Evolutionary conservation across 2,888 invertebrate genomes (phyloP), one percentile per base, ranked within the genome.

Genomic region (Dicyrtomina minuta): DNA sequence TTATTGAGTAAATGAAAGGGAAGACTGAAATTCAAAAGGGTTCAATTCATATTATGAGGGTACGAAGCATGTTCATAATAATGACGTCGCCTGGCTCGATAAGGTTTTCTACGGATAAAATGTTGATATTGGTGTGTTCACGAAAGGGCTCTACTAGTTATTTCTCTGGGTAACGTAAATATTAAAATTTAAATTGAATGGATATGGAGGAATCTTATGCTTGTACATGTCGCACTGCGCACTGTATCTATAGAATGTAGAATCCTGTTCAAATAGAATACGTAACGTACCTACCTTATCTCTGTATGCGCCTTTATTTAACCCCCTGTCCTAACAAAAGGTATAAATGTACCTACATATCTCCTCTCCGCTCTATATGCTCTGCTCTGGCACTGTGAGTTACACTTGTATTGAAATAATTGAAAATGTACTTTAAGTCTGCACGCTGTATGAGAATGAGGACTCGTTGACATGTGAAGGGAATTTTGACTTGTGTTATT

Each of bases 401-500:
- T 8, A 33, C 33, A 33, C 33, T 33, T 33, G 33, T 33, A 33
- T 33, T 33, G 33, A 33, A 33, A 33, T 33, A 33, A 33, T 33
- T 33, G 33, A 33, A 33, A 33, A 33, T 33, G 33, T 33, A 33
- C 33, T 33, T 33, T 33, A 8, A 33, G 33, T 33, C 33, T 33
- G 4, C 33, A 33, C 8, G 33, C 33, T 13, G 46, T 46, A 17
- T 4, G 22, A 58, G 20, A n/a, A 17, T 4, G 22, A 58, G 20
- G 4, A 62, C 15, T 44, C 27, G 62, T 24, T 62, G 62, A 62
- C 62, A 62, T 62, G 49, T 17, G 49, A 27, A 46, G 49, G 27
- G 62, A 62, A 62, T 62, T 62, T 49, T 46, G 44, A 61, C 61
- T 61, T 61, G 46, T 56, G 33, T 33, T 24, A 12, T 27, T 26